Conservation (phyloP, 2,888 invertebrate species). For the Lasius platythorax region DNA sequence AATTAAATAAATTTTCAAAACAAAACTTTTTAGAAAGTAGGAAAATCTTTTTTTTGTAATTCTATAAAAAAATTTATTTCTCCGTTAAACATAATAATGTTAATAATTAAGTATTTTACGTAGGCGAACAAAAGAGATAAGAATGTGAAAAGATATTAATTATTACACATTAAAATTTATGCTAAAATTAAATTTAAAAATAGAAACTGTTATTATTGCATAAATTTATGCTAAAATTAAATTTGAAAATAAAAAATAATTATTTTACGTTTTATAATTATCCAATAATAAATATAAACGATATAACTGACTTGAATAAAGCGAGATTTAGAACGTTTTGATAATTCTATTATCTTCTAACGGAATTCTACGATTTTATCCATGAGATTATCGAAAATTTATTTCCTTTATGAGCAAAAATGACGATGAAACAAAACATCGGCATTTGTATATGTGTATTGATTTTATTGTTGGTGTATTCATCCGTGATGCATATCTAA, state of each 20-base stretch:
- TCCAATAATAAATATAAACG: not conserved
- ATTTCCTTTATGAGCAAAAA: slow-evolving; percentile 4
- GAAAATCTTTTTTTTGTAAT: not conserved
- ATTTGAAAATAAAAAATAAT: not conserved
- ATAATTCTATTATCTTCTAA: not conserved
- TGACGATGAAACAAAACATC: not conserved
- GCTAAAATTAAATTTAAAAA: not conserved
- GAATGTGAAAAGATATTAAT: not conserved
- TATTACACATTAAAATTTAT: not conserved
- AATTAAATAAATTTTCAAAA: not conserved
- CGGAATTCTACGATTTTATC: not conserved
- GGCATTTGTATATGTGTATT: not conserved
- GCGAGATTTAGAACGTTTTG: not conserved
- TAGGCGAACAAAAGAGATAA: not conserved
- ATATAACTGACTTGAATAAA: not conserved
- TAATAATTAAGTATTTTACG: not conserved
- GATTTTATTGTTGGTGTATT: not conserved
- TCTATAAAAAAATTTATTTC: not conserved
- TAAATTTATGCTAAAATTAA: not conserved
- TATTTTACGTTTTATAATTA: not conserved
- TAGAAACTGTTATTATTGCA: not conserved
- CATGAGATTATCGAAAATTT: not conserved
- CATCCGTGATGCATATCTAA: not conserved
- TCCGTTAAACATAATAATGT: not conserved
- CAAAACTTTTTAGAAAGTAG: not conserved